Evolutionary conservation across 2,113 vertebrate species (phyloP).

Genomic region (Scopus umbretta): DNA sequence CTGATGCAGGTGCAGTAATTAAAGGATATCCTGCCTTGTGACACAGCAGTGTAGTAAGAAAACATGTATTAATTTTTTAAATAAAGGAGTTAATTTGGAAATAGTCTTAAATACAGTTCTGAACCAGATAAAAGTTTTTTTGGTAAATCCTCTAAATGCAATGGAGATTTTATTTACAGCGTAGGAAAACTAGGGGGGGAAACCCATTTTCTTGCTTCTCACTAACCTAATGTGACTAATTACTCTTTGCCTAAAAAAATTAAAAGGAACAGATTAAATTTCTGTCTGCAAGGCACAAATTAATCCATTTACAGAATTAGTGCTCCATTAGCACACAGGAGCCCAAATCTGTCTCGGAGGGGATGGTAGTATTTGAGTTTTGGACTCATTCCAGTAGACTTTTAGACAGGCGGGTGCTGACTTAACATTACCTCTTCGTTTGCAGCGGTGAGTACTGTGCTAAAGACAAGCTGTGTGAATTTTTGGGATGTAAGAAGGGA

Average conservation of each 20-base stretch:
- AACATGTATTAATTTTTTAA: neutral
- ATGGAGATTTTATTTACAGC: constrained; percentile 35
- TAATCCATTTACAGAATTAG: constrained; percentile 73
- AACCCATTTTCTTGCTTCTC: constrained; percentile 49
- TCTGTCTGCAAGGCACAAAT: constrained; percentile 68
- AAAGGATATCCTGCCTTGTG: no score
- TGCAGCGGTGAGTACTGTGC: neutral
- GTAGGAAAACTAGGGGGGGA: constrained; percentile 14
- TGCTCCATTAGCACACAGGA: constrained; percentile 68
- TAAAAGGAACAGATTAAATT: constrained; percentile 70
- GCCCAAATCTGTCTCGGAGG: constrained; percentile 56
- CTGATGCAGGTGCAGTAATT: no score
- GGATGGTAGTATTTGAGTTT: constrained; percentile 46
- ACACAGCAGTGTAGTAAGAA: neutral
- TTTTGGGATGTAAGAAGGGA: neutral
- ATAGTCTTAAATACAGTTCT: constrained; percentile 44
- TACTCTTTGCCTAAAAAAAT: constrained; percentile 63
- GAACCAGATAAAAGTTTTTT: constrained; percentile 22
- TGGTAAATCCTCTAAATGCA: constrained; percentile 17
- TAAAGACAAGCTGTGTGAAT: neutral
- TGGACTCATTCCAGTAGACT: constrained; percentile 68
- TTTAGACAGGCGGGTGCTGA: constrained; percentile 43
- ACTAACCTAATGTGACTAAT: constrained; percentile 52
- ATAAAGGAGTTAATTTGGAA: constrained; percentile 7
- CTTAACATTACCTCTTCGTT: neutral